Conservation (phyloP, 2,113 vertebrate genomes). For the Aegypius monachus region DNA sequence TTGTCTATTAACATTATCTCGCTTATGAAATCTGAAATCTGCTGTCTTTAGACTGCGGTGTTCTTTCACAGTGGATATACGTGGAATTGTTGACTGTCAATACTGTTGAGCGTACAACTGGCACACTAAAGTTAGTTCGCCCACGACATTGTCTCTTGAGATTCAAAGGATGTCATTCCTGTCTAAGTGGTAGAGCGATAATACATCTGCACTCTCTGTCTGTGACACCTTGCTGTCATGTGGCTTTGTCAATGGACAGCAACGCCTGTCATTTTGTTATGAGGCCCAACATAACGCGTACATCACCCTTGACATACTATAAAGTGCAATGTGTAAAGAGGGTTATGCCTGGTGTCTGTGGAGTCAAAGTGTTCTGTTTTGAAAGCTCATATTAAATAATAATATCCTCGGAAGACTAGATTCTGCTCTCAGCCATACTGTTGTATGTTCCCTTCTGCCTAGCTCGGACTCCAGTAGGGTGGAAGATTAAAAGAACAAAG, state of each 20-base stretch:
- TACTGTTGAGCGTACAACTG: not conserved
- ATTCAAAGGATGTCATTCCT: slow-evolving; percentile 51
- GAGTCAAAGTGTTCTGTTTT: not conserved
- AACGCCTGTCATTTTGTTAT: slow-evolving; percentile 45
- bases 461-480: not conserved
- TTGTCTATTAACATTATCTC: not conserved
- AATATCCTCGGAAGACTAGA: not conserved
- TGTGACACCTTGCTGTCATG: slow-evolving; percentile 52
- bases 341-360: not conserved
- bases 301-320: not conserved
- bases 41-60: not conserved
- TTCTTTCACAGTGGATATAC: not conserved
- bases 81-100: not conserved
- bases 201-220: slow-evolving; percentile 56
- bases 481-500: not conserved
- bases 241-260: slow-evolving; percentile 47
- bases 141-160: not conserved
- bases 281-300: slow-evolving; percentile 1
- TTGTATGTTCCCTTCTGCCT: not conserved
- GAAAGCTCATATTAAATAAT: not conserved
- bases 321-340: not conserved
- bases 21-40: not conserved
- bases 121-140: not conserved
- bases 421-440: not conserved
- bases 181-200: slow-evolving; percentile 15